Evolutionary conservation across 2,888 invertebrate genomes (phyloP), one percentile per base, ranked within the genome.

Genomic region (Physocephala rufipes): DNA sequence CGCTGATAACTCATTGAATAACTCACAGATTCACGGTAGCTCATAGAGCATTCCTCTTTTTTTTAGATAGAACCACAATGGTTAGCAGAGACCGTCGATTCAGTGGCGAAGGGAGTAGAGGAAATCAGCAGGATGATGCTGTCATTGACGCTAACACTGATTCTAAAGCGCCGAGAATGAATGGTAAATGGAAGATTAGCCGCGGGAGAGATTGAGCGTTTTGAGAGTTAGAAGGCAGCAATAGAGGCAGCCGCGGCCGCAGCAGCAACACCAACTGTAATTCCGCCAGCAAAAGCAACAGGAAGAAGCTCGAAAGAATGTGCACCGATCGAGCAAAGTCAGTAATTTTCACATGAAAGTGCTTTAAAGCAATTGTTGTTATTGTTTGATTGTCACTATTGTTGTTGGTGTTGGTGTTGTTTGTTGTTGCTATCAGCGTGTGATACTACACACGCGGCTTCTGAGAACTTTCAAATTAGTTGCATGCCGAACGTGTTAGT

Each of bases 281-380:
- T n/a, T n/a, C n/a, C n/a, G n/a, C n/a, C 53, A 49, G 49, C 36
- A 36, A 9, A 4, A 36, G 36, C 36, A 36, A 9, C 36, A 36
- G 49, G 49, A 49, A 49, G 53, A n/a, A 53, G 53, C 19, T 53
- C 21, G 5, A 49, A 26, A 28, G 28, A 30, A 49, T 28, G 64
- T 26, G 49, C 28, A 49, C 26, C 49, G 49, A 51, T 58, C 24
- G n/a, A n/a, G n/a, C n/a, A n/a, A n/a, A n/a, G n/a, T 66, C 58
- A 24, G 55, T 43, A 58, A 55, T 67, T 67, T 67, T 67, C 58
- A 45, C 67, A 45, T 58, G 67, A 67, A 67, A 67, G 67, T 45
- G 58, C 43, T 45, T 30, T 36, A 24, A 16, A 58, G 21, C 58
- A 26, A 55, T 26, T 67, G 67, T 30, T 47, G 24, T n/a, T 67